Conservation (phyloP, 2,113 vertebrate genomes). For the Dasyprocta punctata region DNA sequence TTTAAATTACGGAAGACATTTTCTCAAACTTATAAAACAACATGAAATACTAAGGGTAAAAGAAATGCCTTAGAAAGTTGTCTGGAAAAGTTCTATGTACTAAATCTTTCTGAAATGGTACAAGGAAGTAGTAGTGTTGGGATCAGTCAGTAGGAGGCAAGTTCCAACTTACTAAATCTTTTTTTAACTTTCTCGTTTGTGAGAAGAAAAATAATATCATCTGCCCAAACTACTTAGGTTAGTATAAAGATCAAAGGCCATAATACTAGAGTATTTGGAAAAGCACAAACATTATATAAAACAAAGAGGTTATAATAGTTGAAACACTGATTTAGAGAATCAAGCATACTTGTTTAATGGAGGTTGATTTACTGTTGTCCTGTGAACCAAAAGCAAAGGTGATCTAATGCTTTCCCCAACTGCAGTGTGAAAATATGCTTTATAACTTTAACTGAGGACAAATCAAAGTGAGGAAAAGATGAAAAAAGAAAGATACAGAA, state of each 20-base stretch:
- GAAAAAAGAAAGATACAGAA: background rate
- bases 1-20: slow-evolving; percentile 43
- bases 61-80: background rate
- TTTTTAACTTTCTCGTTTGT: background rate
- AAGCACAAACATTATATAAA: background rate
- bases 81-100: background rate
- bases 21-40: background rate
- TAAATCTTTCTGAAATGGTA: background rate
- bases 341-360: background rate
- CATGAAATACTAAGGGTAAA: background rate
- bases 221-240: background rate
- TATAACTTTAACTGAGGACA: background rate
- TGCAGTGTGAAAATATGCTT: background rate
- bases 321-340: background rate
- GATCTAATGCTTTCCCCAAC: background rate
- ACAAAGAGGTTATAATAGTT: background rate
- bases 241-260: background rate
- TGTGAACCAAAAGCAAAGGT: slow-evolving; percentile 20
- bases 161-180: background rate
- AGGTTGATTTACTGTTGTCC: background rate
- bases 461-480: background rate
- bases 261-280: background rate
- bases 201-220: background rate
- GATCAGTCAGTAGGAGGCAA: background rate
- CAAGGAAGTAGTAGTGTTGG: background rate